Conservation (phyloP, 1,140 invertebrate genomes). For the Hyposmocoma kahamanoa region DNA sequence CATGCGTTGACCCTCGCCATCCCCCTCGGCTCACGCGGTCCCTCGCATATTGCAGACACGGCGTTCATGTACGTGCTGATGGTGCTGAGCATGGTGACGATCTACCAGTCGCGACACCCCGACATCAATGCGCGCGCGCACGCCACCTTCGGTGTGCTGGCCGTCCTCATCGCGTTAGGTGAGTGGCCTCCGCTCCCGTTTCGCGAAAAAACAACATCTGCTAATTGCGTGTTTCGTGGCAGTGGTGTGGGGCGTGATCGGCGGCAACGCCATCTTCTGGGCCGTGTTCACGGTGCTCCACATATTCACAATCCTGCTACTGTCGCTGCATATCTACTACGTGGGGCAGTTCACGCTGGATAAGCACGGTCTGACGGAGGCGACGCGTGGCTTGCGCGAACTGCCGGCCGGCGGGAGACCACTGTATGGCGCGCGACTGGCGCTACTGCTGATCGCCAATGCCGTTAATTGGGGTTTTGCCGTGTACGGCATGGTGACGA, state of each 20-base stretch:
- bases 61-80: slow-evolving; percentile 96
- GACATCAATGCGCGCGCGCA: slow-evolving; percentile 93
- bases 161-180: slow-evolving; percentile 86
- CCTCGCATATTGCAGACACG: slow-evolving; percentile 80
- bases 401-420: slow-evolving; percentile 34
- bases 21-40: background rate
- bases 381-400: slow-evolving; percentile 29
- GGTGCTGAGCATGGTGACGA: slow-evolving; percentile 90
- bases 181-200: slow-evolving; percentile 38
- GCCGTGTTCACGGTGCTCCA: slow-evolving; percentile 84
- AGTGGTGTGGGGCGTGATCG: slow-evolving; percentile 88
- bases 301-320: slow-evolving; percentile 80
- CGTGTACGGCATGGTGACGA: slow-evolving; percentile 77
- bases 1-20: background rate
- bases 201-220: background rate
- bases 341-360: slow-evolving; percentile 86
- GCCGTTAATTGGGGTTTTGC: slow-evolving; percentile 84
- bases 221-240: no score
- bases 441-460: slow-evolving; percentile 80
- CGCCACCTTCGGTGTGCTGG: slow-evolving; percentile 86
- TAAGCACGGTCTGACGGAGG: slow-evolving; percentile 47
- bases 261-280: slow-evolving; percentile 84
- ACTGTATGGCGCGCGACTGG: slow-evolving; percentile 65
- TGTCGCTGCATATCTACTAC: slow-evolving; percentile 91
- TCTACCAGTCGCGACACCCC: slow-evolving; percentile 94